phyloP scores from a whole-genome alignment of 2,113 vertebrate species.

The Tenrec ecaudatus region DNA sequence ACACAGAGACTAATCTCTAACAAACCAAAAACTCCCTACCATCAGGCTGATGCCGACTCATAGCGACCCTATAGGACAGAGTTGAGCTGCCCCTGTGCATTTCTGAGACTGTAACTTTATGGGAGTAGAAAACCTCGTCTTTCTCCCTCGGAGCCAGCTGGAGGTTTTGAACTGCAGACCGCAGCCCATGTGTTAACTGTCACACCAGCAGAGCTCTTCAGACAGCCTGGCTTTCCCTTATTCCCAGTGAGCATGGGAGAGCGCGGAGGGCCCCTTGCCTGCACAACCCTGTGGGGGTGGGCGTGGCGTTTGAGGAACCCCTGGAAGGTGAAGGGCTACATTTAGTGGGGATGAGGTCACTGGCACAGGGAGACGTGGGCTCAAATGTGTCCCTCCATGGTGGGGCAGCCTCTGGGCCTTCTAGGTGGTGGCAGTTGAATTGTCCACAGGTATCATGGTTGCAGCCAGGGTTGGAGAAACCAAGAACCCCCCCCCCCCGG shows the following conservation, averaged over 20 bases:
- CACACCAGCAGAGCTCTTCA: background rate
- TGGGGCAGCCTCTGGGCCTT: too few species aligned
- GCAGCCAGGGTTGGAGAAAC: background rate
- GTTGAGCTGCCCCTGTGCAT: too few species aligned
- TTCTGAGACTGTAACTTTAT: too few species aligned
- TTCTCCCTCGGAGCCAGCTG: too few species aligned
- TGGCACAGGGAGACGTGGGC: background rate
- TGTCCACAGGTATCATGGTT: background rate
- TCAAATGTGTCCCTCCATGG: fast-evolving
- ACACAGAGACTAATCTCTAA: background rate
- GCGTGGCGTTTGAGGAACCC: background rate
- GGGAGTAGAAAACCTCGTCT: too few species aligned
- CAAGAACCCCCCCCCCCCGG: background rate
- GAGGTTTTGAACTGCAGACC: too few species aligned
- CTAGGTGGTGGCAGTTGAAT: background rate
- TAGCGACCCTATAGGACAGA: too few species aligned
- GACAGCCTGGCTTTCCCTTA: constrained; percentile 1
- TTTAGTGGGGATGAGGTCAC: background rate
- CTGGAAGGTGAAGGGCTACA: background rate
- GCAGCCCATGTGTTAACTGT: background rate
- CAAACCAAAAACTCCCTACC: background rate
- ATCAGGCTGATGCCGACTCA: too few species aligned
- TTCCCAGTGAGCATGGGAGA: background rate
- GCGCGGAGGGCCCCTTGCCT: background rate
- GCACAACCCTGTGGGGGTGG: background rate